These are phyloP conservation scores for Arothron firmamentum DNA, from an alignment of 2,113 vertebrate species.

Conservation along the genomic window DNA sequence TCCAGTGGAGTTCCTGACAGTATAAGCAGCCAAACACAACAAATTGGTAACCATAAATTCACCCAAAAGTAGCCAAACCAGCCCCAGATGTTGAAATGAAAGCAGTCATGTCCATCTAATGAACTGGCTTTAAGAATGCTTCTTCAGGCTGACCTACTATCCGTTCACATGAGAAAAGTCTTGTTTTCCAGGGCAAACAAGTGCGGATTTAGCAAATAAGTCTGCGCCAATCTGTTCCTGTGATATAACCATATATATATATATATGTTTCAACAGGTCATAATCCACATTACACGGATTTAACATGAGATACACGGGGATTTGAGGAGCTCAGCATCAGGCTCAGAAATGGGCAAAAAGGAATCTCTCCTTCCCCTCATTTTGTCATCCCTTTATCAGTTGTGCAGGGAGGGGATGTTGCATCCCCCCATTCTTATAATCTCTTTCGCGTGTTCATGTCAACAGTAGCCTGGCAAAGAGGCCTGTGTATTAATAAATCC, in stretches of 20 bases:
- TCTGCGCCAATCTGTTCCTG: slow-evolving; percentile 61
- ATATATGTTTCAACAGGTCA: slow-evolving; percentile 71
- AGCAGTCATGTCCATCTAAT: slow-evolving; percentile 3
- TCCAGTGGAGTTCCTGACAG: too few species aligned
- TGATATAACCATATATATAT: slow-evolving; percentile 63
- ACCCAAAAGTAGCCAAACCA: not conserved
- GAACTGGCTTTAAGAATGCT: not conserved
- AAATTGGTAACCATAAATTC: too few species aligned
- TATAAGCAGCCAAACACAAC: too few species aligned
- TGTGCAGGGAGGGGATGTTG: slow-evolving; percentile 2
- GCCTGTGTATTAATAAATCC: slow-evolving; percentile 58
- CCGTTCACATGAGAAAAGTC: slow-evolving; percentile 25
- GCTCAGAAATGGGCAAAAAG: slow-evolving; percentile 50
- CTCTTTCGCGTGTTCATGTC: slow-evolving; percentile 55
- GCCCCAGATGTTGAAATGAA: slow-evolving; percentile 9
- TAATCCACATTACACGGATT: slow-evolving; percentile 76
- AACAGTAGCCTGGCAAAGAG: slow-evolving; percentile 55
- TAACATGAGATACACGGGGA: slow-evolving; percentile 75
- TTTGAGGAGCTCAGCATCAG: slow-evolving; percentile 74
- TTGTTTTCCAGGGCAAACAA: slow-evolving; percentile 38
- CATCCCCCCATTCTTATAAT: slow-evolving; percentile 38
- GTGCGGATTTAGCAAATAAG: slow-evolving; percentile 57
- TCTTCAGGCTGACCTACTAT: not conserved
- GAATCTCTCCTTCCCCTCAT: slow-evolving; percentile 18
- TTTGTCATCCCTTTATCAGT: slow-evolving; percentile 46